phyloP scores from a whole-genome alignment of 2,113 vertebrate genomes.

The Pandion haliaetus region DNA sequence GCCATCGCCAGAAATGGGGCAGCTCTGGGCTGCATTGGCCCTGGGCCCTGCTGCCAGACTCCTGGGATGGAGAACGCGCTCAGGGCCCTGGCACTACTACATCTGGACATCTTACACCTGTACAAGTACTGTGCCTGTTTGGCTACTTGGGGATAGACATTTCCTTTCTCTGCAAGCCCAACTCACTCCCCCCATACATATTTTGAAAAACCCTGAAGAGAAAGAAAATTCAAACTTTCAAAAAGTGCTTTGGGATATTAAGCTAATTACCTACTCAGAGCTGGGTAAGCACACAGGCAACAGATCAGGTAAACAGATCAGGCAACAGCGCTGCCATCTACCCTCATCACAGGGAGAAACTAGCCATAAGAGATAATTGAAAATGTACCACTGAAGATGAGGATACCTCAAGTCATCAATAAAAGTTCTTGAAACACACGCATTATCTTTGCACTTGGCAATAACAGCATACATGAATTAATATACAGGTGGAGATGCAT shows the following conservation, averaged over 20 bases:
- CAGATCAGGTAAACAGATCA: background rate
- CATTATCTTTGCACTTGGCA: background rate
- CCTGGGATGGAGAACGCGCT: fast-evolving
- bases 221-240: background rate
- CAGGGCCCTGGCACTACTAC: background rate
- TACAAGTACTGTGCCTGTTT: background rate
- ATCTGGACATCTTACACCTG: background rate
- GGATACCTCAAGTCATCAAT: background rate
- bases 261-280: background rate
- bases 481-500: background rate
- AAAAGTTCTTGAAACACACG: background rate
- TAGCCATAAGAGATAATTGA: background rate
- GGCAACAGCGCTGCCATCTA: background rate
- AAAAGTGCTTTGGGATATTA: background rate
- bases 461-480: background rate
- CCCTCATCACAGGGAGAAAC: background rate
- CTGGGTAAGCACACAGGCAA: background rate
- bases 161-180: background rate
- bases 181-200: background rate
- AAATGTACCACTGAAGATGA: background rate
- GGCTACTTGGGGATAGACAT: background rate
- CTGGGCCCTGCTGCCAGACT: background rate
- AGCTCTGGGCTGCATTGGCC: background rate
- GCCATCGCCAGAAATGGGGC: background rate
- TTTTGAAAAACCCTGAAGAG: background rate